phyloP scores from a whole-genome alignment of 2,888 invertebrate genomes.

The Rapana venosa region DNA sequence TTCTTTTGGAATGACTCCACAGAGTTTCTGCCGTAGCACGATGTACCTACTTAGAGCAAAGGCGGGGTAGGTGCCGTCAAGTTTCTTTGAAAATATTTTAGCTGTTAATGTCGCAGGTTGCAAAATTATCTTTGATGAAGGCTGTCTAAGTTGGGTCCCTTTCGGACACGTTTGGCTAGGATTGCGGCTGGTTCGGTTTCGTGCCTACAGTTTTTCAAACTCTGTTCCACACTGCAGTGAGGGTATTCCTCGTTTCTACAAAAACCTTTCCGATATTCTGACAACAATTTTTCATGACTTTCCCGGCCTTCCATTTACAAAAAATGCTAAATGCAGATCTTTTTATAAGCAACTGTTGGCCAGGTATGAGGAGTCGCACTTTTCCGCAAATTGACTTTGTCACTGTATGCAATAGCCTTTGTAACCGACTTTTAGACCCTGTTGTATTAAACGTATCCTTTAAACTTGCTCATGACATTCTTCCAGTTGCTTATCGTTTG shows the following conservation, averaged over 20 bases:
- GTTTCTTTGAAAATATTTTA: neutral
- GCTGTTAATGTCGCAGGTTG: neutral
- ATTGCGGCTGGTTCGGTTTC: neutral
- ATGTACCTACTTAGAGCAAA: neutral
- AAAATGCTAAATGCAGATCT: neutral
- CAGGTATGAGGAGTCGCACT: neutral
- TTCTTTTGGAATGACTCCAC: neutral
- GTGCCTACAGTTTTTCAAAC: neutral
- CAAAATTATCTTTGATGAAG: neutral
- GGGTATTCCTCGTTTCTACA: neutral
- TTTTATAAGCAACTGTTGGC: neutral
- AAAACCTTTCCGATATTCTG: neutral
- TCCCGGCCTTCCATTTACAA: neutral
- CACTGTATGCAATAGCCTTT: neutral
- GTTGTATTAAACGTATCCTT: neutral
- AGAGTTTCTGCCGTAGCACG: neutral
- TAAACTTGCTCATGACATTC: neutral
- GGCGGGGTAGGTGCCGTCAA: neutral
- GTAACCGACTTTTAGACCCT: neutral
- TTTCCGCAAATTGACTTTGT: neutral
- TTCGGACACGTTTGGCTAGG: neutral
- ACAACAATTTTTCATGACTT: neutral
- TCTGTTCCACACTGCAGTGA: neutral
- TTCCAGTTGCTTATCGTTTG: neutral
- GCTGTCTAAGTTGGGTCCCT: neutral